These are phyloP conservation scores for Gymnodraco acuticeps DNA, from an alignment of 2,797 vertebrate genomes.

Conservation along the genomic window DNA sequence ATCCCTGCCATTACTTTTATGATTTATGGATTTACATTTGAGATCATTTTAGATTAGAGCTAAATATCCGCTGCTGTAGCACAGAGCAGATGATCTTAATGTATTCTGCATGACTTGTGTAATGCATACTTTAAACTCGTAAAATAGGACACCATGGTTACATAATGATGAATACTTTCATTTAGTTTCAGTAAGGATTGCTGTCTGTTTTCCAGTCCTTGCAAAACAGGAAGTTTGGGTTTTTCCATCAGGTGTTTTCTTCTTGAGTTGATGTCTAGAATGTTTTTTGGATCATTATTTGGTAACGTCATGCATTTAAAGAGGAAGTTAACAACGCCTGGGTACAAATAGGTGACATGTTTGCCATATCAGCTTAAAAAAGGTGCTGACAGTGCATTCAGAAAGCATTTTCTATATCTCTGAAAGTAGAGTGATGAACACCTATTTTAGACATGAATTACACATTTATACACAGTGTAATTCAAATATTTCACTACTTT, in stretches of 20 bases:
- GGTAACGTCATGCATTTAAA: background rate
- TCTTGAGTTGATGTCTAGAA: background rate
- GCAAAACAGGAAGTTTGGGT: slow-evolving; percentile 8
- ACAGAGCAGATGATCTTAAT: slow-evolving; percentile 40
- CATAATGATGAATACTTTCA: background rate
- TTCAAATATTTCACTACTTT: no score
- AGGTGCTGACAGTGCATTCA: background rate
- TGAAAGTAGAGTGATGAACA: no score
- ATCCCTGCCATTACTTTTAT: no score
- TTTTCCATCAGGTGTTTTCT: background rate
- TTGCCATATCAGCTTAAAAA: background rate
- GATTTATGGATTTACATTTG: slow-evolving; percentile 17
- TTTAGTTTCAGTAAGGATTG: background rate
- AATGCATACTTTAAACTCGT: slow-evolving; percentile 34
- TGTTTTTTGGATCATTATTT: background rate
- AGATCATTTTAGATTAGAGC: slow-evolving; percentile 30
- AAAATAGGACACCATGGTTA: slow-evolving; percentile 11
- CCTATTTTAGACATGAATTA: no score
- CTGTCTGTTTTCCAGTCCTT: background rate
- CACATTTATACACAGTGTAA: no score
- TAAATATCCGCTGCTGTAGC: background rate
- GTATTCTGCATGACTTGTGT: slow-evolving; percentile 28
- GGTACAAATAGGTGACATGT: background rate
- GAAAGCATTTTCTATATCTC: no score
- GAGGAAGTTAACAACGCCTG: background rate